Evolutionary conservation across 2,113 vertebrate species (phyloP).

Genomic region (Cairina moschata): DNA sequence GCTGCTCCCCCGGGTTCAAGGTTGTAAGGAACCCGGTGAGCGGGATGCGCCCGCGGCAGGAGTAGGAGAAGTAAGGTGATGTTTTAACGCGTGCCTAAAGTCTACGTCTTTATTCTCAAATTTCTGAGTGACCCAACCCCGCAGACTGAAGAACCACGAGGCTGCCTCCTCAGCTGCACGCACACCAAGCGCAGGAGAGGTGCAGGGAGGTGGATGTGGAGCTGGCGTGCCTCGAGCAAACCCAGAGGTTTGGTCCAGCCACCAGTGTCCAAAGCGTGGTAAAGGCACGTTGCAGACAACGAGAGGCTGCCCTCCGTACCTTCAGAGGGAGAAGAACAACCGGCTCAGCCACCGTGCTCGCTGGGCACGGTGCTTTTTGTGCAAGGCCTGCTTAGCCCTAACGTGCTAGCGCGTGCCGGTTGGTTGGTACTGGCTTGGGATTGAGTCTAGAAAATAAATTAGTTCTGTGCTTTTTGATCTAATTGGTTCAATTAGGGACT

Average conservation of each 20-base stretch:
- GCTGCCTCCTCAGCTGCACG: fast-evolving
- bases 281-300: not conserved
- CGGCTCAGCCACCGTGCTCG: not conserved
- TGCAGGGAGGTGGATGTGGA: not conserved
- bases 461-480: not conserved
- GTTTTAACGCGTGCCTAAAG: not conserved
- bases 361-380: not conserved
- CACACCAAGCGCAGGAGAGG: not conserved
- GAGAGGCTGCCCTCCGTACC: not conserved
- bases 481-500: not conserved
- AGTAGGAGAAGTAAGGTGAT: not conserved
- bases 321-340: not conserved
- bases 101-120: not conserved
- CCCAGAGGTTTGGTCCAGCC: not conserved
- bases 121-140: not conserved
- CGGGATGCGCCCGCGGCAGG: not conserved
- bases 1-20: not conserved
- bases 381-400: not conserved
- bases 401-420: not conserved
- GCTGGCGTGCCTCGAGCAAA: fast-evolving
- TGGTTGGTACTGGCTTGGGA: not conserved
- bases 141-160: fast-evolving
- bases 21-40: not conserved
- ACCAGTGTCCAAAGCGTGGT: not conserved
- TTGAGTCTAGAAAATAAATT: not conserved